Percentiles rank a stretch among this genome's conserved stretches.
Conservation (phyloP, 2,113 vertebrate species). For the Peromyscus maniculatus region DNA sequence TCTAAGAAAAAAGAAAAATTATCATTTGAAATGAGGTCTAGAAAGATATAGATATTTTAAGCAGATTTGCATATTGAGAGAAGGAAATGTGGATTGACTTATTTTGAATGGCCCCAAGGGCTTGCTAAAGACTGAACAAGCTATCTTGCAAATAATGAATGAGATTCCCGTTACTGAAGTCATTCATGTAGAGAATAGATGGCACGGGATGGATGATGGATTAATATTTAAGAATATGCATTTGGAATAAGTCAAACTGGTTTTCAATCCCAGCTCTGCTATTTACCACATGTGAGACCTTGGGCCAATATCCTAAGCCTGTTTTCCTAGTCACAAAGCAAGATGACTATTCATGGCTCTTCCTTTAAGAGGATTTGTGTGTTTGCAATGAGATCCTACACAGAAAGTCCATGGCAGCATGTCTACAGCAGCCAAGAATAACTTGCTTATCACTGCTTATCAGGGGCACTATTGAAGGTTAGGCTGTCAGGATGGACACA, state of each 20-base stretch:
- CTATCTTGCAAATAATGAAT: slow-evolving; percentile 71
- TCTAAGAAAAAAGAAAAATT: slow-evolving; percentile 63
- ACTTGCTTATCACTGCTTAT: background rate
- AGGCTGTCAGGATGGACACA: background rate
- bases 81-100: slow-evolving; percentile 65
- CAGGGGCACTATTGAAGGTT: background rate
- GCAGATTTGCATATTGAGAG: slow-evolving; percentile 72
- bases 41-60: slow-evolving; percentile 69
- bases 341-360: background rate
- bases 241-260: slow-evolving; percentile 41
- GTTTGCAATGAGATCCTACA: background rate
- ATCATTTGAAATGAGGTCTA: slow-evolving; percentile 61
- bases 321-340: slow-evolving; percentile 14
- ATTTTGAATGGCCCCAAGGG: slow-evolving; percentile 54
- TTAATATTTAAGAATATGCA: slow-evolving; percentile 67
- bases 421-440: background rate
- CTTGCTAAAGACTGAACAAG: slow-evolving; percentile 67
- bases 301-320: background rate
- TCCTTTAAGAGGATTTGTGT: background rate
- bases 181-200: slow-evolving; percentile 59
- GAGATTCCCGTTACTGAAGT: slow-evolving; percentile 64
- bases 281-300: background rate
- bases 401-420: background rate
- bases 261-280: slow-evolving; percentile 32
- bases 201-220: background rate